phyloP scores from a whole-genome alignment of 2,113 vertebrate species.

The Noctilio leporinus region DNA sequence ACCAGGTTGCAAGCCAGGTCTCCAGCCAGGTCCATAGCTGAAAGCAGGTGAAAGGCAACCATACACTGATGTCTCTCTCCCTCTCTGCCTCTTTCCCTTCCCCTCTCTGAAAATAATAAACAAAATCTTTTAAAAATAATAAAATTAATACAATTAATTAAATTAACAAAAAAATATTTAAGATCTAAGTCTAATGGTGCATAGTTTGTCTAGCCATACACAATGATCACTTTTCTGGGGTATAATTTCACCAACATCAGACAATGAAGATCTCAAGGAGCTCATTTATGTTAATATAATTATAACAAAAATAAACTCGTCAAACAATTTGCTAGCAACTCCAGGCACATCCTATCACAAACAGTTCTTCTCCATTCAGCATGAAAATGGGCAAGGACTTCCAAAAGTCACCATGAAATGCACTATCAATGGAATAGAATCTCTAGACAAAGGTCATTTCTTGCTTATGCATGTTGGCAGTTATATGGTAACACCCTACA shows the following conservation, averaged over 20 bases:
- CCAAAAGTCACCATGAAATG: background rate
- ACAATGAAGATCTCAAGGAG: background rate
- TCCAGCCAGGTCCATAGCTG: no score
- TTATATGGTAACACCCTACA: background rate
- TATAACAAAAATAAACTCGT: background rate
- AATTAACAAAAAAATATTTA: no score
- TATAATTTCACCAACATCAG: background rate
- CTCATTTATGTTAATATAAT: background rate
- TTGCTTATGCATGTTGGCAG: background rate
- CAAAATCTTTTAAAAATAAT: no score
- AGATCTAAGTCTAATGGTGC: background rate
- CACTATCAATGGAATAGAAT: background rate
- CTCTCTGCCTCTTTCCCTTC: no score
- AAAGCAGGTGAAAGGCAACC: no score
- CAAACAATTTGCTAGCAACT: background rate
- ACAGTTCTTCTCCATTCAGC: background rate
- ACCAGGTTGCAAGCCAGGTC: no score
- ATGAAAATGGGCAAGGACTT: background rate
- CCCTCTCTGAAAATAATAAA: no score
- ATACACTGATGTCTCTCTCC: no score
- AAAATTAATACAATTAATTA: no score
- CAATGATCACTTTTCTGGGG: background rate
- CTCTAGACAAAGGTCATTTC: background rate
- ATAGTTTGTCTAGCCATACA: background rate
- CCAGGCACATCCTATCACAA: background rate